Evolutionary conservation across 1,140 invertebrate genomes (phyloP), one percentile per base, ranked within the genome.

Genomic region (Drosophila sturtevanti): DNA sequence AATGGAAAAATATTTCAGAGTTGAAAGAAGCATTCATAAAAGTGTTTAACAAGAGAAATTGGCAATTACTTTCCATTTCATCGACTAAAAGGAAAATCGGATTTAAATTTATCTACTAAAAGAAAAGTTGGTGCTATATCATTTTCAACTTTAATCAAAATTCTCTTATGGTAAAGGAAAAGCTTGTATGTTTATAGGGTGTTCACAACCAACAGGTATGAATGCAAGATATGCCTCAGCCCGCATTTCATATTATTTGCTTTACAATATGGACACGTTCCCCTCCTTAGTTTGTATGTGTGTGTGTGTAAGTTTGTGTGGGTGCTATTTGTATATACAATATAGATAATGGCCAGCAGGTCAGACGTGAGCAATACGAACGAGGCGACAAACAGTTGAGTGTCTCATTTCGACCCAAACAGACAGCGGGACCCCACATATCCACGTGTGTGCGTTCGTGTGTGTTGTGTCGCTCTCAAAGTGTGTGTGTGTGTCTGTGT

Each of bases 241-340:
- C 52, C 27, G 67, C 77, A 79, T 70, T 77, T 76, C 66, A 64
- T 54, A 63, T 78, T 86, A 87, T 87, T 87, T 87, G 79, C 75
- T 73, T 63, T 58, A 67, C 79, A 81, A 64, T 89, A 82, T 77
- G 84, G 80, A 72, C 82, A 87, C 76, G 75, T 86, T 66, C 60
- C 51, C 63, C 38, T 61, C 56, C 66, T 66, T 62, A 68, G 27
- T 37, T 7, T 31, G 27, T 31, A 6, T 4, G 18, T 7, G 16
- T 44, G 21, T 12, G 37, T 60, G 9, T 59, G 18, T 31, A 24
- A 1, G 27, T 4, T 31, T 35, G 63, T 14, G 51, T 48, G 44
- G 41, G 56, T 51, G 62, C 58, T 68, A 76, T 76, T 76, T 76
- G 72, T 68, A 51, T 54, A 62, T 64, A 55, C 56, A 72, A 76